Percentiles rank a stretch among this genome's conserved stretches.
phyloP scores from a whole-genome alignment of 2,888 invertebrate species.

The Noctua pronuba region DNA sequence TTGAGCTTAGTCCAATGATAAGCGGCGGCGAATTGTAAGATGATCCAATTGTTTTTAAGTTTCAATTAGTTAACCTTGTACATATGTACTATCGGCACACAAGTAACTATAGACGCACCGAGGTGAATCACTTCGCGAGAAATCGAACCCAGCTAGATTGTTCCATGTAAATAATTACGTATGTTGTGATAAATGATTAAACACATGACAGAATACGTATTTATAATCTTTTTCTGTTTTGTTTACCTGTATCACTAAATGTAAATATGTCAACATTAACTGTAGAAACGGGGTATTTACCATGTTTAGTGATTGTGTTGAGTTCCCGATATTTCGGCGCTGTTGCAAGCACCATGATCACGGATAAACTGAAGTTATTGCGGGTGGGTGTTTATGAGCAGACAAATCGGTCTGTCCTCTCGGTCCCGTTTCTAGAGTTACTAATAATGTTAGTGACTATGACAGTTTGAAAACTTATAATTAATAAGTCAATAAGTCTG shows the following conservation, averaged over 20 bases:
- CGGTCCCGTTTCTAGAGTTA: too few relatives aligned
- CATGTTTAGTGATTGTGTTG: too few relatives aligned
- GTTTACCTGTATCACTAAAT: constrained; percentile 25
- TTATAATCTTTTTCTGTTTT: constrained; percentile 27
- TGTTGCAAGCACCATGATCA: too few relatives aligned
- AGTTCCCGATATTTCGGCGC: too few relatives aligned
- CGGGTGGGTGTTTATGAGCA: too few relatives aligned
- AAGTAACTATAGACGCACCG: constrained; percentile 36
- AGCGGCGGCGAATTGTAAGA: constrained; percentile 57
- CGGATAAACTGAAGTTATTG: too few relatives aligned
- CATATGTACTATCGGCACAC: constrained; percentile 24
- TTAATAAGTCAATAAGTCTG: too few relatives aligned
- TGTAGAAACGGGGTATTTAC: too few relatives aligned
- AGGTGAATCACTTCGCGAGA: constrained; percentile 54
- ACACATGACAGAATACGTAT: constrained; percentile 29
- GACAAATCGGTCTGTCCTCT: too few relatives aligned
- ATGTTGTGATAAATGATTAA: constrained; percentile 31
- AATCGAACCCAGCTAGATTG: constrained; percentile 43
- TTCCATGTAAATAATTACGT: constrained; percentile 52
- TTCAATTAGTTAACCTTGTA: constrained; percentile 55
- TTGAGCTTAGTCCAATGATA: constrained; percentile 41
- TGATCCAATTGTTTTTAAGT: constrained; percentile 59
- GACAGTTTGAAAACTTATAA: too few relatives aligned
- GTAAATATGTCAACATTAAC: too few relatives aligned
- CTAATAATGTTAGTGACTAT: too few relatives aligned